Conservation (phyloP, 2,113 vertebrate genomes). For the Clarias gariepinus region DNA sequence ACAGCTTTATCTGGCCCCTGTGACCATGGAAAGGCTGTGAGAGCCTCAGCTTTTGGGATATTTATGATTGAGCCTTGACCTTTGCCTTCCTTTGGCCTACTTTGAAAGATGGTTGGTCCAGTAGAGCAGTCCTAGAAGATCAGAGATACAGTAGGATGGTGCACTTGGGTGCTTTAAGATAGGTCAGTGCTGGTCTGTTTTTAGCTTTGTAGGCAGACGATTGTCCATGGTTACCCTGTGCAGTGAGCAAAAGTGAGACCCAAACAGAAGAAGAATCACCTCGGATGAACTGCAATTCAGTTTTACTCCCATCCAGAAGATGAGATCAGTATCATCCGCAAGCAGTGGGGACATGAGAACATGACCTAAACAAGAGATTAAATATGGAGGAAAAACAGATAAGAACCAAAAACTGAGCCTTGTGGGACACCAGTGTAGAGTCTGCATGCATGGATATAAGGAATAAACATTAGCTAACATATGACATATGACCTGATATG, state of each 20-base stretch:
- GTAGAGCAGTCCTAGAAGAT: not conserved
- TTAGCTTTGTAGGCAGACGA: not conserved
- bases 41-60: not conserved
- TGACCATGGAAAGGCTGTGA: not conserved
- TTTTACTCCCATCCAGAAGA: not conserved
- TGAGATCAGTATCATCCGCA: not conserved
- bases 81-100: not conserved
- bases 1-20: not conserved
- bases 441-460: not conserved
- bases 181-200: not conserved
- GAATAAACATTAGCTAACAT: no score
- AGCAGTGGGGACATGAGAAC: not conserved
- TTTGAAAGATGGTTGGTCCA: not conserved
- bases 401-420: not conserved
- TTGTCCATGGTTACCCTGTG: not conserved
- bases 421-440: not conserved
- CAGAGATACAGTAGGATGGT: not conserved
- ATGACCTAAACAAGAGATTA: conserved; percentile 41
- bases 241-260: not conserved
- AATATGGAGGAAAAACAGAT: not conserved
- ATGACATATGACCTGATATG: not conserved
- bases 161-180: not conserved
- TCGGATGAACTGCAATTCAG: not conserved
- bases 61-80: not conserved
- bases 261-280: not conserved